Base-by-base conservation (phyloP, 2,888 invertebrate species). In the Mimachlamys varia region DNA sequence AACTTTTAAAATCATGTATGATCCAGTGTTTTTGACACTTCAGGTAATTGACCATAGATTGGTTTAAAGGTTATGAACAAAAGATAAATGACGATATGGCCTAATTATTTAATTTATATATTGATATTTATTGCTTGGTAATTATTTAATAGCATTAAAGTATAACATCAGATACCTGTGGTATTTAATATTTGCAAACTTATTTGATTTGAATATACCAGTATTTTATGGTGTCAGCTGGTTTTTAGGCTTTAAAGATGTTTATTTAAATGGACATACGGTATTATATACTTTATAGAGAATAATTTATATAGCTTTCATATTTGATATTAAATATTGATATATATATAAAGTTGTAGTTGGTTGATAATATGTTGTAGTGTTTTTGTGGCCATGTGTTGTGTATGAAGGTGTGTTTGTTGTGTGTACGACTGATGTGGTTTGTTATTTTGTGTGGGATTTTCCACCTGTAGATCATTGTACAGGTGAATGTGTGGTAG, bases 321-420 rank as follows among this genome's bases (percentile, higher is more conserved):
- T 27, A 76, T 76, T 76, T 76, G 76, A 76, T 76, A 76, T 76
- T 58, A 58, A 33, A 76, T 76, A 27, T 76, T 76, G 76, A 27
- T 76, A 76, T 76, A 33, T 76, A 33, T 33, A 76, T 76, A 15
- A 76, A 22, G 62, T 62, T 62, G 62, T 62, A 62, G 76, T 33
- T 33, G 27, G 2, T 76, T 76, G 12, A 33, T 44, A 33, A 76
- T 22, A 76, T 76, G 27, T 33, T 76, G 33, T 76, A 22, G 76
- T 76, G 33, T 76, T 76, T 76, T 33, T 33, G 27, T 76, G 15
- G 3, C n/a, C 12, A 15, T 33, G 27, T 33, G 33, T 76, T 76
- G 12, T 76, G 76, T 76, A 10, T 33, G 76, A 13, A 15, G 76
- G 27, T 62, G 53, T 53, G 53, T 53, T 2, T 53, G 53, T 53